Percentiles rank a stretch among this genome's conserved stretches.
These are phyloP conservation scores for Pogonus chalceus DNA, from an alignment of 1,140 invertebrate genomes.

Conservation along the genomic window DNA sequence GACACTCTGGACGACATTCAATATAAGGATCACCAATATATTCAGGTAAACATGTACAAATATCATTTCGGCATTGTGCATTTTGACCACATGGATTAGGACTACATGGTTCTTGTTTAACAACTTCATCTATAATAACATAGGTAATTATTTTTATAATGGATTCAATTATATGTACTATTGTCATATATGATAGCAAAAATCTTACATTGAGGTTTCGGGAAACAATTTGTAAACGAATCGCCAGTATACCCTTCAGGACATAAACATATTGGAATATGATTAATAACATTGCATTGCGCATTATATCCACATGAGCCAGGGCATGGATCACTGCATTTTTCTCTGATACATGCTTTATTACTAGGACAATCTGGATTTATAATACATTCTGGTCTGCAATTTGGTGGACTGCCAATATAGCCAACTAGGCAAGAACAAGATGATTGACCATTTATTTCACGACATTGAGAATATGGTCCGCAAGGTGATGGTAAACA, in stretches of 20 bases:
- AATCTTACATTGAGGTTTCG: constrained; percentile 32
- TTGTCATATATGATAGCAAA: constrained; percentile 28
- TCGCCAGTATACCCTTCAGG: constrained; percentile 45
- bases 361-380: constrained; percentile 49
- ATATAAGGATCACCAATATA: constrained; percentile 60
- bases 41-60: constrained; percentile 58
- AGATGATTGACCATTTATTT: constrained; percentile 37
- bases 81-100: constrained; percentile 58
- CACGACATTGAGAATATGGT: constrained; percentile 44
- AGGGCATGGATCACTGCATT: constrained; percentile 48
- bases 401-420: constrained; percentile 45
- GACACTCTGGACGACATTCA: constrained; percentile 65
- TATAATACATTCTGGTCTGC: constrained; percentile 47
- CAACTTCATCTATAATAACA: constrained; percentile 25
- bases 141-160: not conserved
- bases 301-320: constrained; percentile 48
- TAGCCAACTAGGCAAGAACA: constrained; percentile 47
- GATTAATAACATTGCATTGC: constrained; percentile 43
- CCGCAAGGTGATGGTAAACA: constrained; percentile 48
- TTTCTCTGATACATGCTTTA: constrained; percentile 45
- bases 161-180: constrained; percentile 10
- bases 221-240: constrained; percentile 45
- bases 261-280: constrained; percentile 46
- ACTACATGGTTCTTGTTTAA: constrained; percentile 43
- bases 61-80: constrained; percentile 44